Base-by-base conservation (phyloP, 1,140 invertebrate species). In the Meloidogyne hapla region DNA sequence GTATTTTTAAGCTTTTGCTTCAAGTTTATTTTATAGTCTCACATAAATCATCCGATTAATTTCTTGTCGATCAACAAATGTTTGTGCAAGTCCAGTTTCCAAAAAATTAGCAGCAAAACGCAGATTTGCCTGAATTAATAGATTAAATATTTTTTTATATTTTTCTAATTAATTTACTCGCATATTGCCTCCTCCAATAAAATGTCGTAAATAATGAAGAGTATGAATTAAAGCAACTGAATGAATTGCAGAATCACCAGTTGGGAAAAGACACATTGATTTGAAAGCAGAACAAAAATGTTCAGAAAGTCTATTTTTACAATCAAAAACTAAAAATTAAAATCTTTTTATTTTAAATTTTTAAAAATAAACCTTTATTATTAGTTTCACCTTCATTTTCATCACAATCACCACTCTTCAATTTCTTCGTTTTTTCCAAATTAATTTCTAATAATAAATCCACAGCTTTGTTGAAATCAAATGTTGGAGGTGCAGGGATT, bases 231-330 rank as follows among this genome's bases (percentile, higher is more conserved):
- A n/a, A n/a, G 18, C 5, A n/a, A 56, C 12, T 56, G 48, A 56
- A n/a, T n/a, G 3, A 56, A 56, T 56, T n/a, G 48, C 48, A n/a
- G 18, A n/a, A 56, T 56, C 48, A 8, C 48, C 48, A n/a, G 48
- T 56, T 56, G 48, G 48, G n/a, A 56, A 56, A 56, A 56, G 48
- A 21, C 48, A 56, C 48, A 56, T 56, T n/a, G 48, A 56, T 5
- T 56, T 56, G 8, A 56, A 56, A n/a, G 48, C 48, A 56, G 48
- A n/a, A 56, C 48, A 56, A n/a, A 56, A 56, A 56, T 56, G 48
- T 56, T 56, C 48, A n/a, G 48, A 56, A 56, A 56, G 48, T 21
- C 48, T 56, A 6, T 56, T 56, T 56, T n/a, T 18, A 56, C 48
- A 56, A 8, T 56, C 48, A 56, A 15, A 21, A 56, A 56, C 48